Evolutionary conservation across 2,888 invertebrate genomes (phyloP).

Genomic region (Patella pellucida): DNA sequence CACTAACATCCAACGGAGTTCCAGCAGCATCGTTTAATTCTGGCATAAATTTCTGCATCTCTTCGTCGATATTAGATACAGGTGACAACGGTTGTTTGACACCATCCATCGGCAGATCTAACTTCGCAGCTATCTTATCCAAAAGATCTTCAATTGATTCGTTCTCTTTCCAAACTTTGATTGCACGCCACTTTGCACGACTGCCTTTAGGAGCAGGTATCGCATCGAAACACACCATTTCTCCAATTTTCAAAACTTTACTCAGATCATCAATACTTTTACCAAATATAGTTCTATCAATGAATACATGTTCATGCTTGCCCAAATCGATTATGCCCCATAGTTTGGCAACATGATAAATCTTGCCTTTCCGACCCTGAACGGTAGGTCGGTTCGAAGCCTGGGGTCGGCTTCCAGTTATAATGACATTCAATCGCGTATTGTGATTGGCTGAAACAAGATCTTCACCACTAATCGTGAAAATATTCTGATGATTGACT

Average conservation of each 20-base stretch:
- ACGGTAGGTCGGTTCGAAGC: slow-evolving; percentile 56
- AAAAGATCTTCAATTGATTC: slow-evolving; percentile 65
- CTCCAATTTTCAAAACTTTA: slow-evolving; percentile 67
- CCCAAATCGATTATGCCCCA: slow-evolving; percentile 72
- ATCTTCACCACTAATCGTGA: slow-evolving; percentile 65
- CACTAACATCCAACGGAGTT: slow-evolving; percentile 56
- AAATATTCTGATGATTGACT: slow-evolving; percentile 65
- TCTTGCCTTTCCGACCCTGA: slow-evolving; percentile 65
- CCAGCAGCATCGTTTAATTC: slow-evolving; percentile 60
- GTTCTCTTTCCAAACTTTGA: slow-evolving; percentile 70
- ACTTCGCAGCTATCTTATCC: slow-evolving; percentile 55
- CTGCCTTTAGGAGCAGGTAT: slow-evolving; percentile 70
- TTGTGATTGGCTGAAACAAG: slow-evolving; percentile 66
- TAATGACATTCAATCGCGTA: slow-evolving; percentile 68
- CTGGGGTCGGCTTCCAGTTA: slow-evolving; percentile 67
- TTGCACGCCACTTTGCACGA: slow-evolving; percentile 70
- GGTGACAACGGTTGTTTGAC: slow-evolving; percentile 48
- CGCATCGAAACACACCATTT: slow-evolving; percentile 70
- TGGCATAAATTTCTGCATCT: slow-evolving; percentile 61
- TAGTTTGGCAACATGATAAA: slow-evolving; percentile 71
- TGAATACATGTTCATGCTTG: slow-evolving; percentile 72
- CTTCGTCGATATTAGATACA: slow-evolving; percentile 66
- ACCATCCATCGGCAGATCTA: slow-evolving; percentile 53
- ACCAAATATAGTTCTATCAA: slow-evolving; percentile 69
- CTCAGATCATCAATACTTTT: slow-evolving; percentile 69